These are phyloP conservation scores for Melopsittacus undulatus DNA, from an alignment of 2,797 vertebrate genomes.

Conservation along the genomic window DNA sequence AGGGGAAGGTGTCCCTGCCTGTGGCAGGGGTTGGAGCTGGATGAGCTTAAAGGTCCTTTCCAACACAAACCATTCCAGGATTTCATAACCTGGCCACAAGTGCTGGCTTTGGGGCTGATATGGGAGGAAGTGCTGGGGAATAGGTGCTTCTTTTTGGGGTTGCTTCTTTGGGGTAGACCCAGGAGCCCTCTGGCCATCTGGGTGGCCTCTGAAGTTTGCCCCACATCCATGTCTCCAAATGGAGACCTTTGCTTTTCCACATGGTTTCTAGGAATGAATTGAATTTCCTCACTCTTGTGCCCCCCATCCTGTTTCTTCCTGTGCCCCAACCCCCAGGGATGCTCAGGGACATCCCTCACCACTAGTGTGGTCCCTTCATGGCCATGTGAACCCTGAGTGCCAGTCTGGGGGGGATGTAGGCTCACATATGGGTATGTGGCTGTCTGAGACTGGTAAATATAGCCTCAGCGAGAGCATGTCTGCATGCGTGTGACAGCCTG, in stretches of 20 bases:
- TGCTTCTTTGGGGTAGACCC: neutral
- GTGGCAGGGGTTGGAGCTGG: neutral
- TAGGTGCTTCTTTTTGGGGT: neutral
- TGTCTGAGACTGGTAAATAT: slow-evolving; percentile 19
- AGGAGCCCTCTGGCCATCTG: neutral
- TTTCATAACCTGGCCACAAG: neutral
- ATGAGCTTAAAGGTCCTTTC: neutral
- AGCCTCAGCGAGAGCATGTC: slow-evolving; percentile 30
- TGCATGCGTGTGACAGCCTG: slow-evolving; percentile 50
- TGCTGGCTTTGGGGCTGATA: neutral
- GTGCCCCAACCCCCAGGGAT: neutral
- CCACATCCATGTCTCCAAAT: accelerated
- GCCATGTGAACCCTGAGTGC: accelerated
- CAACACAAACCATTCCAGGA: neutral
- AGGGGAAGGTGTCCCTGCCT: neutral
- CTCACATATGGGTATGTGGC: neutral
- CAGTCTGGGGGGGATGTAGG: neutral
- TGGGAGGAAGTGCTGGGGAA: neutral
- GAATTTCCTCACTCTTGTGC: neutral
- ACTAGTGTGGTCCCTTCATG: neutral
- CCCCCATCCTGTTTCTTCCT: neutral
- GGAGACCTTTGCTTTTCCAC: neutral
- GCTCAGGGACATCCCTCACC: neutral
- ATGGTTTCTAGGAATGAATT: neutral
- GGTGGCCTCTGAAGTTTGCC: neutral